phyloP scores from a whole-genome alignment of 2,797 vertebrate species.

The Fringilla coelebs region DNA sequence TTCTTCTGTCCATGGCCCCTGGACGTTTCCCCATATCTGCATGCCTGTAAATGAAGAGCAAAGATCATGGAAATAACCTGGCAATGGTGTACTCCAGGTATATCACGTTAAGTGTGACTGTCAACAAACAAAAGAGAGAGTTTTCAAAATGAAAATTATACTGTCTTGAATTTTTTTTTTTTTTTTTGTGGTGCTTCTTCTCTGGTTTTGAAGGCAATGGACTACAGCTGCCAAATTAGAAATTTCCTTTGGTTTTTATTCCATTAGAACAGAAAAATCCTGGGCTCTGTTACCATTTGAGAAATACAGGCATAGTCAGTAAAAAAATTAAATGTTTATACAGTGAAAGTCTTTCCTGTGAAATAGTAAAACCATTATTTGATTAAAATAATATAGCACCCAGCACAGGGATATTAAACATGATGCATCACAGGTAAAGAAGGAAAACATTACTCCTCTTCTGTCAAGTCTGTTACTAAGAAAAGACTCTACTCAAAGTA shows the following conservation, averaged over 20 bases:
- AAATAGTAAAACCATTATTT: constrained; percentile 7
- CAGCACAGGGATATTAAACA: neutral
- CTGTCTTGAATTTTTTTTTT: neutral
- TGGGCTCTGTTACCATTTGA: neutral
- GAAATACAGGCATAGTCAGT: neutral
- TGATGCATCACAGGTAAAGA: neutral
- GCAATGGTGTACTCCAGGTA: neutral
- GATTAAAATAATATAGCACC: neutral
- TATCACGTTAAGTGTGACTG: neutral
- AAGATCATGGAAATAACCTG: neutral
- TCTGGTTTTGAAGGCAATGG: neutral
- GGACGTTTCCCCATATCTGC: neutral
- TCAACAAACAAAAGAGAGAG: neutral
- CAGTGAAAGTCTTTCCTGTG: neutral
- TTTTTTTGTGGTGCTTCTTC: neutral
- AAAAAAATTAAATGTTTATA: neutral
- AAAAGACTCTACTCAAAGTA: neutral
- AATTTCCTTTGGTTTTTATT: neutral
- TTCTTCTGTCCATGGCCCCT: neutral
- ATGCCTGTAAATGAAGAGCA: neutral
- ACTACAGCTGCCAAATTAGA: neutral
- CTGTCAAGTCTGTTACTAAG: neutral
- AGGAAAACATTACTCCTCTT: constrained; percentile 5
- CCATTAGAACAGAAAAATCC: neutral
- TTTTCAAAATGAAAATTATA: neutral